Conservation (phyloP, 2,797 vertebrate genomes). For the Zenarchopterus dispar region DNA sequence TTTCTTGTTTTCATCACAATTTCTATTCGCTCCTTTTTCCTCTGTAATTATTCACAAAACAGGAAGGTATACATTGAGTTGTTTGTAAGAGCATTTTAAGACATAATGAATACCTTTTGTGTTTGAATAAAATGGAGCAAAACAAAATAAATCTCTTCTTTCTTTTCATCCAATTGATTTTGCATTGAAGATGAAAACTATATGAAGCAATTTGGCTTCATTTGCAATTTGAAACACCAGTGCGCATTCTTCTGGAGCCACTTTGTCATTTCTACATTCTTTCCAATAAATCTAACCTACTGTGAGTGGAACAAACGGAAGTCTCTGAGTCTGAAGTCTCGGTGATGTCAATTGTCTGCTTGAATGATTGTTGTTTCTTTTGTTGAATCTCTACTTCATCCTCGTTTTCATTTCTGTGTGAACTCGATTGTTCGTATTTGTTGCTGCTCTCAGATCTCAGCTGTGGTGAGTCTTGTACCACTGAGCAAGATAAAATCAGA, state of each 20-base stretch:
- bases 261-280: not conserved
- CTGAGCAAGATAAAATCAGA: constrained; percentile 58
- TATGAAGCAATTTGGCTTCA: not conserved
- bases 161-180: too few relatives aligned
- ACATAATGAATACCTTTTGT: not conserved
- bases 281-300: constrained; percentile 7
- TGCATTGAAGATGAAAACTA: not conserved
- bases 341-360: constrained; percentile 17
- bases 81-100: not conserved
- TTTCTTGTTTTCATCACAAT: not conserved
- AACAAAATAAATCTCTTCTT: too few relatives aligned
- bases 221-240: not conserved
- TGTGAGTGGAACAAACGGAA: constrained; percentile 1
- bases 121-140: not conserved
- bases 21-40: not conserved
- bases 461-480: constrained; percentile 35
- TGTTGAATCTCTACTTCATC: constrained; percentile 21
- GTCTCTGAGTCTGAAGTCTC: not conserved
- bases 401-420: constrained; percentile 17
- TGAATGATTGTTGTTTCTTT: constrained; percentile 10
- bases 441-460: constrained; percentile 42
- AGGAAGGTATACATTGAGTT: not conserved
- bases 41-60: not conserved
- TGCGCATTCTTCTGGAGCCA: not conserved
- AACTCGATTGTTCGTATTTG: constrained; percentile 45